These are phyloP conservation scores for Stegodyphus dumicola DNA, from an alignment of 1,140 invertebrate genomes.

Conservation along the genomic window DNA sequence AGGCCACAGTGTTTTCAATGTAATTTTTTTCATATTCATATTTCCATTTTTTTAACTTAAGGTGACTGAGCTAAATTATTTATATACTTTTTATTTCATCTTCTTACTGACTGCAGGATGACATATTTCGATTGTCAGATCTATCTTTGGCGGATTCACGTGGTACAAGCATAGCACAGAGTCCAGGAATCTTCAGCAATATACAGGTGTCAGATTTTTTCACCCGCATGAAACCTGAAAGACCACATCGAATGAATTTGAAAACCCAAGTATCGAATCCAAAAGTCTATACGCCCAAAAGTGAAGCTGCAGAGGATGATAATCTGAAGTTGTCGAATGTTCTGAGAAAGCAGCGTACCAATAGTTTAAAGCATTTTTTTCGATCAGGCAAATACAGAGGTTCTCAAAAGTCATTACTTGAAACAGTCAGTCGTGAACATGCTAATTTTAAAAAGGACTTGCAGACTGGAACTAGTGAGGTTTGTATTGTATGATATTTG, in stretches of 20 bases:
- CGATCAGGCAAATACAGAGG: slow-evolving; percentile 34
- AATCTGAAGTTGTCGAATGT: neutral
- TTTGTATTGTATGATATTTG: neutral
- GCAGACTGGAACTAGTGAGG: slow-evolving; percentile 1
- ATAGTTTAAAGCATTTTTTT: slow-evolving; percentile 51
- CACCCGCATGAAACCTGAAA: slow-evolving; percentile 9
- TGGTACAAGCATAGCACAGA: slow-evolving; percentile 32
- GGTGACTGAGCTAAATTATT: too few relatives aligned
- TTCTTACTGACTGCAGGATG: slow-evolving; percentile 30
- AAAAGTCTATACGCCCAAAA: slow-evolving; percentile 24
- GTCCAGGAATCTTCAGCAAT: slow-evolving; percentile 44
- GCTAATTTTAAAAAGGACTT: slow-evolving; percentile 2
- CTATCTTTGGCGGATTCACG: slow-evolving; percentile 54
- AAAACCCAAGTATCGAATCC: slow-evolving; percentile 10
- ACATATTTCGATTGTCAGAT: slow-evolving; percentile 58
- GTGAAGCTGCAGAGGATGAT: slow-evolving; percentile 29
- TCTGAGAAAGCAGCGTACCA: slow-evolving; percentile 30
- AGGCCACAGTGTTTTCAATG: slow-evolving; percentile 26
- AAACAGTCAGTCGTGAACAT: neutral
- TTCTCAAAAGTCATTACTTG: slow-evolving; percentile 46
- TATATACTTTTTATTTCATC: neutral
- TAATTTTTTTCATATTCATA: neutral
- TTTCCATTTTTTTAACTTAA: neutral
- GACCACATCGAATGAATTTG: neutral
- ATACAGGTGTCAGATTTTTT: slow-evolving; percentile 42